Evolutionary conservation across 2,888 invertebrate species (phyloP).

Genomic region (Trypoxylon attenuatum): DNA sequence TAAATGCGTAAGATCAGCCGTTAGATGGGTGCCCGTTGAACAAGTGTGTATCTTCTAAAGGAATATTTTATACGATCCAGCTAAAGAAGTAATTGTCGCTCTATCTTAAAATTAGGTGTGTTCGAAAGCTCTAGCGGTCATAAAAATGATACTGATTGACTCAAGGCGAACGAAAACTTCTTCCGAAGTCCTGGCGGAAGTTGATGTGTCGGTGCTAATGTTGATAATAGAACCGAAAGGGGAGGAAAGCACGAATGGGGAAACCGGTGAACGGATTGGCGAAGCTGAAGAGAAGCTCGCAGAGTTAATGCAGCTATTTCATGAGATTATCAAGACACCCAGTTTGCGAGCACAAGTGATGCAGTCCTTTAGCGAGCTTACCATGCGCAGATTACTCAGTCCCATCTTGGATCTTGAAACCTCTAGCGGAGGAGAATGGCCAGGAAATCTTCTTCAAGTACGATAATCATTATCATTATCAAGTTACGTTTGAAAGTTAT

Average conservation of each 20-base stretch:
- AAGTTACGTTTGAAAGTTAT: too few species aligned
- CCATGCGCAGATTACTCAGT: constrained; percentile 72
- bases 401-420: constrained; percentile 69
- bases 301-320: constrained; percentile 75
- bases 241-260: constrained; percentile 60
- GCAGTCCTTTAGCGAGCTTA: constrained; percentile 70
- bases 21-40: constrained; percentile 76
- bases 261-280: constrained; percentile 51
- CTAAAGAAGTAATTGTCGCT: background rate
- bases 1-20: constrained; percentile 72
- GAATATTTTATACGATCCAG: background rate
- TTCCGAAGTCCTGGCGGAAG: constrained; percentile 66
- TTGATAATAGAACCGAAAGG: constrained; percentile 69
- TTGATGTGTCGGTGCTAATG: constrained; percentile 74
- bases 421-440: constrained; percentile 56
- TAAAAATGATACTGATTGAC: constrained; percentile 73
- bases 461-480: too few species aligned
- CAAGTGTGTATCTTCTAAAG: constrained; percentile 52
- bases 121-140: constrained; percentile 73
- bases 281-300: constrained; percentile 73
- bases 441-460: constrained; percentile 64
- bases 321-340: constrained; percentile 72
- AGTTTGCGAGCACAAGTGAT: constrained; percentile 70
- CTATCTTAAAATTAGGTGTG: constrained; percentile 62
- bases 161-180: constrained; percentile 58